Evolutionary conservation across 2,797 vertebrate genomes (phyloP).

Genomic region (Rhinoraja longicauda): DNA sequence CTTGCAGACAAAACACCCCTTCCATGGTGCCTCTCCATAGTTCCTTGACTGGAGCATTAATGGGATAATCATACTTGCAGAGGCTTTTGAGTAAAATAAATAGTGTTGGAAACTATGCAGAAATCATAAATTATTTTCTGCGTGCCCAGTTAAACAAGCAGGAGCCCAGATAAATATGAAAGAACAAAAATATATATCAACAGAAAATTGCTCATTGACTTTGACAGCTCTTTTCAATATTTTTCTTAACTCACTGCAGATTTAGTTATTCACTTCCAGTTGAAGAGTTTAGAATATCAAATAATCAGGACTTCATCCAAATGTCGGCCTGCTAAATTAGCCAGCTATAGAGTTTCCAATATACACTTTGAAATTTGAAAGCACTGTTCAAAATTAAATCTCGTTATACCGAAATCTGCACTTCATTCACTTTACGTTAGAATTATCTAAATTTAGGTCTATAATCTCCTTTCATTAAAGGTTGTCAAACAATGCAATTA

Average conservation of each 20-base stretch:
- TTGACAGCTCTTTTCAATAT: constrained; percentile 23
- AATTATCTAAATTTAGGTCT: neutral
- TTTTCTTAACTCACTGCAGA: constrained; percentile 7
- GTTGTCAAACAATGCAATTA: neutral
- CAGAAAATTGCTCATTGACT: constrained; percentile 13
- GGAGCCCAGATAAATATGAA: neutral
- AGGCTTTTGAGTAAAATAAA: neutral
- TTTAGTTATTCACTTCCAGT: constrained; percentile 15
- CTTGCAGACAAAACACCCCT: neutral
- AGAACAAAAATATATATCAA: neutral
- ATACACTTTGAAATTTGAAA: neutral
- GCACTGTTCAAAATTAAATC: constrained; percentile 2
- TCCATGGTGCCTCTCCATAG: neutral
- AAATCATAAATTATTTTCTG: neutral
- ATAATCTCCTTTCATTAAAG: neutral
- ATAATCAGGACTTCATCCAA: constrained; percentile 6
- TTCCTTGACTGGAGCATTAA: neutral
- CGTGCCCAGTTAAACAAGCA: neutral
- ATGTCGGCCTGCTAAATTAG: neutral
- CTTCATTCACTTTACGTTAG: neutral
- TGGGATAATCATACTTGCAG: neutral
- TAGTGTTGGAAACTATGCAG: neutral
- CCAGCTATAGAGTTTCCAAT: neutral
- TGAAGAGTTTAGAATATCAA: constrained; percentile 25
- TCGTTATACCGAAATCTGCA: neutral